A percentile compares a stretch with the other conserved stretches of the same genome.
Evolutionary conservation across 2,113 vertebrate species (phyloP).

Genomic region (Hiodon alosoides): DNA sequence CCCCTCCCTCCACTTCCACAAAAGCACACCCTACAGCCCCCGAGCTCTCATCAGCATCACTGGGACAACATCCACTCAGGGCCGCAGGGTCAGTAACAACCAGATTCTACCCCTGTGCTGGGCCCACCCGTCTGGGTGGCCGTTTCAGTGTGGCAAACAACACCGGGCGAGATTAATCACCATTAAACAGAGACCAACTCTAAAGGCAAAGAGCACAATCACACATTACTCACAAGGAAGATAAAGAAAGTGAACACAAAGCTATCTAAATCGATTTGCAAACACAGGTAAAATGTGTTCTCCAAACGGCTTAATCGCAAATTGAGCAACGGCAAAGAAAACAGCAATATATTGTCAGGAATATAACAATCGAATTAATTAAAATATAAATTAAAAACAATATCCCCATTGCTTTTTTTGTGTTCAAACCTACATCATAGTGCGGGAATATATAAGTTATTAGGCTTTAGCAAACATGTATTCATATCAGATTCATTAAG

Average conservation of each 20-base stretch:
- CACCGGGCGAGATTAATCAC: conserved; percentile 22
- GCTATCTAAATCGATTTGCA: conserved; percentile 55
- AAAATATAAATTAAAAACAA: background rate
- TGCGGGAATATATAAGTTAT: background rate
- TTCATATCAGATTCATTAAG: background rate
- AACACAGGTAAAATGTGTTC: conserved; percentile 53
- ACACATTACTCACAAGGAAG: conserved; percentile 58
- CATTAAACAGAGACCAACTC: conserved; percentile 6
- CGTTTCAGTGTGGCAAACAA: conserved; percentile 37
- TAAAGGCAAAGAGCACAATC: conserved; percentile 47
- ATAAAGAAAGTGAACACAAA: conserved; percentile 57
- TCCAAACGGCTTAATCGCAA: conserved; percentile 38
- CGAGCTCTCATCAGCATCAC: background rate
- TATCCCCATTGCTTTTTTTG: too few relatives aligned
- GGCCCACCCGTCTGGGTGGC: conserved; percentile 9
- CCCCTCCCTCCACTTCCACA: background rate
- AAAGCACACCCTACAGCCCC: background rate
- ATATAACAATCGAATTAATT: background rate
- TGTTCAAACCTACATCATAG: background rate
- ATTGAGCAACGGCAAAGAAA: conserved; percentile 8
- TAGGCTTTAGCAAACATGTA: background rate
- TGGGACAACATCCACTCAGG: background rate
- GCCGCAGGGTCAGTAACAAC: background rate
- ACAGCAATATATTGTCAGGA: background rate
- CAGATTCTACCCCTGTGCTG: too few relatives aligned